Base-by-base conservation (phyloP, 2,797 vertebrate species). In the Hydrolagus colliei region DNA sequence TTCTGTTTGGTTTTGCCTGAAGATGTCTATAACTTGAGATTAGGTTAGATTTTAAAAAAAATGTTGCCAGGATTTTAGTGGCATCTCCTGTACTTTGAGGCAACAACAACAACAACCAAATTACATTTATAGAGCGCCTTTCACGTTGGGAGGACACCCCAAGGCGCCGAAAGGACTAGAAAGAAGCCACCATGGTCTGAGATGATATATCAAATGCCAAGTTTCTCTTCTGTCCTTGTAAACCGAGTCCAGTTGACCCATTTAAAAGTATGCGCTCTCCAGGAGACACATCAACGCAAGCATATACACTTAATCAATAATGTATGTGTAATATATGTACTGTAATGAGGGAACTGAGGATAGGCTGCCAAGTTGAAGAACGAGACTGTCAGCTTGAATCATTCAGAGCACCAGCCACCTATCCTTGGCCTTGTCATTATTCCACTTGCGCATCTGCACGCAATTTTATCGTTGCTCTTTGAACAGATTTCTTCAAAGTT, bases 221-320 rank as follows among this genome's bases (percentile, higher is more conserved):
- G 12, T 32, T 80, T 27, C 1, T 0, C 9, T 65, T 80, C 6
- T 13, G 63, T 16, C 5, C 9, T 12, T 65, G 61, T 27, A 27
- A 27, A 80, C 62, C 32, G 18, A n/a, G 22, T 13, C n/a, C 27
- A 18, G 63, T 80, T 62, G 61, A 7, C 11, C 2, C 63, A 41
- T 52, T 59, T 35, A n/a, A 76, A 76, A 6, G 14, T 52, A 75
- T 75, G 6, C 52, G 73, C 52, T 35, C 35, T 76, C 32, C 10
- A 10, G 41, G 35, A 76, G 35, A 52, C 52, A 76, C 35, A 59
- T 18, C 18, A 75, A 9, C 12, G 14, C 35, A 74, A 35, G 32
- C 73, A 74, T 74, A 16, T 74, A 6, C 35, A 35, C 27, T 35
- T 32, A 74, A 74, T 74, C 73, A 74, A 73, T 73, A 73, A 73